phyloP scores from a whole-genome alignment of 64 coral and sea anemone species.

The Acropora yongei region DNA sequence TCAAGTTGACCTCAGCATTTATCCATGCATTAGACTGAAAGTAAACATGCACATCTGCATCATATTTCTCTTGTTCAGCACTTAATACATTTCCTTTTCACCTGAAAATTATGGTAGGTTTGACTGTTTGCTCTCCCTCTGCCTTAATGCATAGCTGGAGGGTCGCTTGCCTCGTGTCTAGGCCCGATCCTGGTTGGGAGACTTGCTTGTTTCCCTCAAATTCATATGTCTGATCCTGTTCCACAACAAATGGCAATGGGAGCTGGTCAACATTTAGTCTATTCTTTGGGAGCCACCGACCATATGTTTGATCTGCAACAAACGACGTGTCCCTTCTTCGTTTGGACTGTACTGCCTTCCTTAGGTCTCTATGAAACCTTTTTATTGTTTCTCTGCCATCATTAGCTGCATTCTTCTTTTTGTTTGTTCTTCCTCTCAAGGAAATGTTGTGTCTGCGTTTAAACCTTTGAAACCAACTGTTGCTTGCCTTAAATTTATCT shows the following conservation, averaged over 20 bases:
- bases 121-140: too few species aligned
- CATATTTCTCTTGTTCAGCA: slow-evolving; percentile 53
- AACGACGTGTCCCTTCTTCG: slow-evolving; percentile 28
- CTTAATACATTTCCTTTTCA: slow-evolving; percentile 31
- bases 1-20: slow-evolving; percentile 50
- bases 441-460: too few species aligned
- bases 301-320: slow-evolving; percentile 55
- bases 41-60: slow-evolving; percentile 52
- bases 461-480: too few species aligned
- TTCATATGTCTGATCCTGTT: slow-evolving; percentile 66
- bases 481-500: too few species aligned
- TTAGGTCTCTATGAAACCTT: background rate
- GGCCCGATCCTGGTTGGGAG: slow-evolving; percentile 60
- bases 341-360: slow-evolving; percentile 67
- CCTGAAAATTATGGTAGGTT: too few species aligned
- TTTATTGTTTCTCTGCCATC: too few species aligned
- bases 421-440: too few species aligned
- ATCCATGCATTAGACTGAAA: slow-evolving; percentile 50
- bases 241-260: slow-evolving; percentile 50
- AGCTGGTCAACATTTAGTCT: too few species aligned
- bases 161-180: background rate
- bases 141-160: too few species aligned
- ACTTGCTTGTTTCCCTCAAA: slow-evolving; percentile 6
- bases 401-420: too few species aligned
- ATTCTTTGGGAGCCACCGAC: background rate